These are phyloP conservation scores for Campoletis raptor DNA, from an alignment of 2,888 invertebrate genomes.

Conservation along the genomic window DNA sequence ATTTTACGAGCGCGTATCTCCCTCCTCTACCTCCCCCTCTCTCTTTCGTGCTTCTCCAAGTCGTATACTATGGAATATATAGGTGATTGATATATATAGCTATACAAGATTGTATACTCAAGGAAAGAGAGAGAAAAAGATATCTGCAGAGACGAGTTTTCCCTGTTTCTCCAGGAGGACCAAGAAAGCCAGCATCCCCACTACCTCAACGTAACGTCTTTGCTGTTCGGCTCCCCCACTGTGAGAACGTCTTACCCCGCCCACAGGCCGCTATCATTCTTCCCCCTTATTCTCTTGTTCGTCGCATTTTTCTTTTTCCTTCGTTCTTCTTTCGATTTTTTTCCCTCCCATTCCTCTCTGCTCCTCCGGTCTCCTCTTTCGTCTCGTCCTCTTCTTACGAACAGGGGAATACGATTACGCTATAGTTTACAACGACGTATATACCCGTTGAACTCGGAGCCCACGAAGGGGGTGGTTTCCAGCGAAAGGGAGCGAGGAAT, in stretches of 20 bases:
- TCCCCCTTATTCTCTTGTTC: constrained; percentile 63
- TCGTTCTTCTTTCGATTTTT: constrained; percentile 61
- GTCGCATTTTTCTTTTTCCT: constrained; percentile 53
- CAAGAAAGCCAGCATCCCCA: constrained; percentile 65
- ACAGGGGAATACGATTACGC: constrained; percentile 42
- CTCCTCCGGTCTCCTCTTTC: constrained; percentile 56
- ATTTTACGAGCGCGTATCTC: constrained; percentile 83
- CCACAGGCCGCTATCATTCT: constrained; percentile 53
- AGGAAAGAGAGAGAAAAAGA: constrained; percentile 42
- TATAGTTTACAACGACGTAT: constrained; percentile 36
- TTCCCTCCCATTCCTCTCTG: constrained; percentile 9
- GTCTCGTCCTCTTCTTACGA: constrained; percentile 24
- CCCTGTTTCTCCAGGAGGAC: constrained; percentile 58
- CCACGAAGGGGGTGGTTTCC: constrained; percentile 53
- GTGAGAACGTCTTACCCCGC: constrained; percentile 65
- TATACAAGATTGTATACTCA: constrained; percentile 20
- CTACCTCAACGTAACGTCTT: constrained; percentile 59
- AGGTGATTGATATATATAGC: neutral
- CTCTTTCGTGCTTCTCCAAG: constrained; percentile 18
- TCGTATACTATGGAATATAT: constrained; percentile 66
- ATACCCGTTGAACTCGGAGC: constrained; percentile 38
- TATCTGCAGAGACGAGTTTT: constrained; percentile 58
- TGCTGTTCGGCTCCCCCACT: constrained; percentile 58
- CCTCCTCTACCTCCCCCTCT: constrained; percentile 66
- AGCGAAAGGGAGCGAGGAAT: constrained; percentile 54